phyloP scores from a whole-genome alignment of 2,113 vertebrate species.

The Calonectris borealis region DNA sequence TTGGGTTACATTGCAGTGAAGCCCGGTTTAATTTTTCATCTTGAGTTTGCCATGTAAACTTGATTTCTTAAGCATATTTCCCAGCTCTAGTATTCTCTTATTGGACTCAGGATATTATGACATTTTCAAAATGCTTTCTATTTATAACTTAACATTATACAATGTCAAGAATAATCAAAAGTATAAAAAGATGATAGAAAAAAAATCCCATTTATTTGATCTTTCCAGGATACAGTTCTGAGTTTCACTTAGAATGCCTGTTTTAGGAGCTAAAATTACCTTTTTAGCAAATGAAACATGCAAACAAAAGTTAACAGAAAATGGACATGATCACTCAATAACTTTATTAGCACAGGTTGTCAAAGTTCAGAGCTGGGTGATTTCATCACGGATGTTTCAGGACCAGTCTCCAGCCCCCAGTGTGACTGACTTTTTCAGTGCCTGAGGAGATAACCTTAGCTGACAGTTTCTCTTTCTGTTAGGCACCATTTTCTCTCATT shows the following conservation, averaged over 20 bases:
- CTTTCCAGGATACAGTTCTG: slow-evolving; percentile 12
- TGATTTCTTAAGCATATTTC: slow-evolving; percentile 43
- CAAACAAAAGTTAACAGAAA: neutral
- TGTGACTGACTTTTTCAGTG: neutral
- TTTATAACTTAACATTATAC: slow-evolving; percentile 52
- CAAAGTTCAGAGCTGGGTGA: neutral
- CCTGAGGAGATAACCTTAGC: neutral
- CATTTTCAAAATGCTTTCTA: slow-evolving; percentile 47
- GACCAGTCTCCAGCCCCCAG: neutral
- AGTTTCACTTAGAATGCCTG: neutral
- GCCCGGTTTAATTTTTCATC: slow-evolving; percentile 18
- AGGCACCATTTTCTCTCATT: neutral
- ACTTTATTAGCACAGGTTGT: neutral
- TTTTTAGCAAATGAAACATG: neutral
- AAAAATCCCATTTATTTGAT: slow-evolving; percentile 34
- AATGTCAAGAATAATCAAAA: slow-evolving; percentile 45
- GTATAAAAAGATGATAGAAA: neutral
- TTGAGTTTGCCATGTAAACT: slow-evolving; percentile 23
- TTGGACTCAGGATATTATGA: slow-evolving; percentile 26
- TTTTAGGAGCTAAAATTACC: neutral
- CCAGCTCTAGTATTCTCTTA: slow-evolving; percentile 20
- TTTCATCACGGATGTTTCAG: neutral
- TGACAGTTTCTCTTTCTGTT: neutral
- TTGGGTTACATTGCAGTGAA: slow-evolving; percentile 10
- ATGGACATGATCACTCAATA: neutral